Conservation (phyloP, 2,888 invertebrate species). For the Epinotia ramella region DNA sequence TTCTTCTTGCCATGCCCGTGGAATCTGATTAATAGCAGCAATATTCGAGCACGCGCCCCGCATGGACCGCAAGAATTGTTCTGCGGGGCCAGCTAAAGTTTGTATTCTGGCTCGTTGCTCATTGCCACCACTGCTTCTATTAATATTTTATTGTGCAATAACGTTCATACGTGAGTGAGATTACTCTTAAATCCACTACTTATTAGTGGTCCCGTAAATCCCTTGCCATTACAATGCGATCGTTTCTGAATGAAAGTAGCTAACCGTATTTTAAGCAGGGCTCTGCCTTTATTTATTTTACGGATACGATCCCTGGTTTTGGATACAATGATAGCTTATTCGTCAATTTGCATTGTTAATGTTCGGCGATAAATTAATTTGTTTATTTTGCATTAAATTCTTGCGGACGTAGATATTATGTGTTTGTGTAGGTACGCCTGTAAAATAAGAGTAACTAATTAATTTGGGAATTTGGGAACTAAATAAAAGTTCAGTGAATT, state of each 20-base stretch:
- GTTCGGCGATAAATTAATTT: slow-evolving; percentile 56
- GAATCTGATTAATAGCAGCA: slow-evolving; percentile 79
- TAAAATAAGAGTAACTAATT: not conserved
- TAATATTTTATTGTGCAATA: slow-evolving; percentile 56
- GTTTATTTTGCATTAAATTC: slow-evolving; percentile 48
- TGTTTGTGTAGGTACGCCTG: not conserved
- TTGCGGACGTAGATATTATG: slow-evolving; percentile 16
- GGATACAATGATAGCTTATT: slow-evolving; percentile 63
- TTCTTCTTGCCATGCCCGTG: slow-evolving; percentile 64
- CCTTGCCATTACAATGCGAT: slow-evolving; percentile 18
- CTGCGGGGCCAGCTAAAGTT: slow-evolving; percentile 54
- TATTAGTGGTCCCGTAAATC: slow-evolving; percentile 22
- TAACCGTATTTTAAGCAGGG: slow-evolving; percentile 16
- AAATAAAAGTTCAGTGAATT: not conserved
- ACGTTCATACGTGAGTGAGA: slow-evolving; percentile 32
- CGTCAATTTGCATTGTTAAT: slow-evolving; percentile 67
- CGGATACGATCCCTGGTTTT: slow-evolving; percentile 56
- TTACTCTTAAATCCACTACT: slow-evolving; percentile 27
- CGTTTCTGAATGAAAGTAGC: slow-evolving; percentile 21
- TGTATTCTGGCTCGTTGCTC: slow-evolving; percentile 54
- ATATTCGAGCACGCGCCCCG: slow-evolving; percentile 69
- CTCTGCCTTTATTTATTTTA: slow-evolving; percentile 27
- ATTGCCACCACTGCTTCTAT: slow-evolving; percentile 51
- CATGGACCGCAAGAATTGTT: slow-evolving; percentile 69
- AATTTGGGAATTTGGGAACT: not conserved